Evolutionary conservation across 2,797 vertebrate genomes (phyloP).

Genomic region (Ctenopoma multispine): DNA sequence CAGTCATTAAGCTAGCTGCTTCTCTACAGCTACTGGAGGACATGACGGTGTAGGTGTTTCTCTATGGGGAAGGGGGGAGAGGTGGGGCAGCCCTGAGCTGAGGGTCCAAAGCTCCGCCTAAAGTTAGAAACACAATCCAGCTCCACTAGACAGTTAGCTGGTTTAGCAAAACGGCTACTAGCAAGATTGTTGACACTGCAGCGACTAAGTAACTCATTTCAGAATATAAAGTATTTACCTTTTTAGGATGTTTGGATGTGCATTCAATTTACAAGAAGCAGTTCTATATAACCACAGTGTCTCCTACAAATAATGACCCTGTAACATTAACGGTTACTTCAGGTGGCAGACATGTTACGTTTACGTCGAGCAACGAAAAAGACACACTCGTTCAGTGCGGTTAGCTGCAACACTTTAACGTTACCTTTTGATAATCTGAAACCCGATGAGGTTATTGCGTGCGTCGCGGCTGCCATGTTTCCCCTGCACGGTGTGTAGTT

Average conservation of each 20-base stretch:
- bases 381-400: not conserved
- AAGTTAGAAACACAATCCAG: conserved; percentile 37
- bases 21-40: not conserved
- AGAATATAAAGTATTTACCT: accelerated
- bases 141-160: conserved; percentile 2
- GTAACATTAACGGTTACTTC: not conserved
- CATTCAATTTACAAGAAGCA: accelerated
- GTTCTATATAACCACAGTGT: too few species aligned
- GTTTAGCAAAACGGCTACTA: not conserved
- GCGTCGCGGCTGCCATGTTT: conserved; percentile 47
- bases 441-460: conserved; percentile 56
- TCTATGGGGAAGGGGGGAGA: not conserved
- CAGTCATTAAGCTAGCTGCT: conserved; percentile 22
- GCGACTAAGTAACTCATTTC: too few species aligned
- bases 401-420: conserved; percentile 40
- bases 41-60: too few species aligned
- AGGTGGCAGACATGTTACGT: conserved; percentile 11
- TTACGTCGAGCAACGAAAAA: not conserved
- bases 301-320: accelerated
- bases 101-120: not conserved
- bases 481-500: conserved; percentile 5
- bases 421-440: conserved; percentile 77
- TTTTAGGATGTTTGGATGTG: accelerated
- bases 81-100: too few species aligned
- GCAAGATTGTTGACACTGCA: not conserved